Evolutionary conservation across 2,888 invertebrate species (phyloP), one percentile per base, ranked within the genome.

Genomic region (Drosophila algonquin): DNA sequence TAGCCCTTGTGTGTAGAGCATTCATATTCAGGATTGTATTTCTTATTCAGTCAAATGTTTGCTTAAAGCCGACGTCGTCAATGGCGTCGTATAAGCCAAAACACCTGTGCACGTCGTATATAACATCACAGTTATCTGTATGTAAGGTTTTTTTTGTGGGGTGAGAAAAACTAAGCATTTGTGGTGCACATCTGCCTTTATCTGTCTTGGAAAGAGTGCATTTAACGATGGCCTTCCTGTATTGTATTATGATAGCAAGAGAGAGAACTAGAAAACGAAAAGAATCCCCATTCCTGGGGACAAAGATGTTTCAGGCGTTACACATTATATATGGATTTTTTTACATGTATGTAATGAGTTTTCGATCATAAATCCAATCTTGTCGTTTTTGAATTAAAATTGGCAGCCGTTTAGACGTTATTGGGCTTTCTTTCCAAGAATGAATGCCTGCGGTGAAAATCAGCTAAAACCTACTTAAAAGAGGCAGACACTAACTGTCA

Each of bases 391-490:
- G 10, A 12, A 3, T 8, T 2, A 9, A 83, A 77, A 77, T 59
- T 12, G 16, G 12, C 0, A 69, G 10, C 53, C 48, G 62, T 74
- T 83, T 46, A 10, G 55, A 59, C 64, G 77, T 62, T 67, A 80
- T 77, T 51, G 12, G 59, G 69, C 27, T 54, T 84, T 78, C 56
- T 21, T 58, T 68, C 59, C 30, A 73, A 84, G 63, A 87, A 73
- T 89, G 79, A 83, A 83, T 89, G 50, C 52, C 60, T 27, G 30
- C 24, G 46, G 47, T 59, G 21, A 53, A 70, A 74, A 74, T 65
- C 71, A 62, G 68, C 60, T 71, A 55, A 67, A 83, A 68, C 54
- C 51, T 68, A 74, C 68, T 77, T 67, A 54, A 75, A 87, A 60
- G 54, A 69, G 50, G 56, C 75, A 67, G 70, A 75, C 84, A 80